Evolutionary conservation across 2,113 vertebrate species (phyloP), one percentile per base, ranked within the genome.

Genomic region (Pluvialis apricaria): DNA sequence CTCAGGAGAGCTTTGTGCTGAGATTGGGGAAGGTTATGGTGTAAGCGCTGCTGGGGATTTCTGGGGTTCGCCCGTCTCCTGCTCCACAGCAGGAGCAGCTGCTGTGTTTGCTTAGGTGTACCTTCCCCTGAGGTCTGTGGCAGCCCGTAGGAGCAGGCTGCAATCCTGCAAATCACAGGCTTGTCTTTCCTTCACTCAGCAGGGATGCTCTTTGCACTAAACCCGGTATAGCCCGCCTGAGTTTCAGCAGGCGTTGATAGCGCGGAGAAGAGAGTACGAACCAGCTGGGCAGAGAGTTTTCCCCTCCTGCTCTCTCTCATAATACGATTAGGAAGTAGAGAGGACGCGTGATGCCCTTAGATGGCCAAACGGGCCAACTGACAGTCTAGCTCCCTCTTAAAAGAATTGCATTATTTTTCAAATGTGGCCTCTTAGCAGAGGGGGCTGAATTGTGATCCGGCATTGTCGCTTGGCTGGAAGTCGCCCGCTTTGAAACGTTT

Each of bases 131-230:
- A 19, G 61, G 47, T 57, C 51, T 6, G 9, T 62, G 40, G 58
- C 82, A 91, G 75, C 45, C 49, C 2, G 18, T 34, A 54, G 71
- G 80, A 92, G 38, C 72, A 75, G 77, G 81, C 76, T 77, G 82
- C 7, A 72, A 78, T 94, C 57, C 89, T 71, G 36, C 60, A 85
- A 44, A 79, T 61, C 90, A 29, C 25, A 18, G 15, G 51, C 76
- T 88, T 38, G 58, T 54, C 77, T 94, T 93, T 76, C 51, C 61
- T 88, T 61, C 40, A n/a, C 96, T 94, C 82, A 51, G 77, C 88
- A 64, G 77, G 86, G 92, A 91, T 91, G 83, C 88, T 89, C 49
- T 93, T 80, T 71, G 61, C 88, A 36, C 65, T 84, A 82, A 82
- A 78, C 31, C 76, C 15, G 4, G 32, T 69, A 38, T 28, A 80